Conservation (phyloP, 2,888 invertebrate species). For the Clepsis dumicolana region DNA sequence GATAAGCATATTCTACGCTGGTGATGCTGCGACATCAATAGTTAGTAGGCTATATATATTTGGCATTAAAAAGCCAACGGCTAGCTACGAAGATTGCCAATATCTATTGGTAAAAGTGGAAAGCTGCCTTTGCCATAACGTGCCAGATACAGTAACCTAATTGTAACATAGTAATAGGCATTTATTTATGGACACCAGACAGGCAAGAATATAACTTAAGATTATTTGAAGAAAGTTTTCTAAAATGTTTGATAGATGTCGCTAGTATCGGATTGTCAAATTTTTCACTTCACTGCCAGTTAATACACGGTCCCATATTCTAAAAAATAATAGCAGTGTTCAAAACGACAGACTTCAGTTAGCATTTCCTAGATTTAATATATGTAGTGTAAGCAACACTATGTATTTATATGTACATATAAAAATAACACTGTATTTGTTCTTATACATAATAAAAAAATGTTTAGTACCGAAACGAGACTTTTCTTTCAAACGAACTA, state of each 20-base stretch:
- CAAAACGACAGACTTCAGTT: conserved; percentile 25
- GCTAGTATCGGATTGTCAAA: conserved; percentile 19
- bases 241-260: conserved; percentile 28
- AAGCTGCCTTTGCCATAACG: conserved; percentile 41
- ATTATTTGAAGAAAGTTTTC: conserved; percentile 4
- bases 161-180: conserved; percentile 9
- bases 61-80: too few relatives aligned
- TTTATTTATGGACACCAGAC: conserved; percentile 18
- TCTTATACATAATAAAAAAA: conserved; percentile 43
- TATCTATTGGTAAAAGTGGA: too few relatives aligned
- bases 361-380: conserved; percentile 37
- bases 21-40: too few relatives aligned
- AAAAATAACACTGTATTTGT: conserved; percentile 41
- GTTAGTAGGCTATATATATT: too few relatives aligned
- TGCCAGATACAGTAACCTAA: conserved; percentile 37
- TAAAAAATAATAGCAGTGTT: conserved; percentile 14
- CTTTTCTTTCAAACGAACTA: neutral
- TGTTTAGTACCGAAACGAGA: conserved; percentile 44
- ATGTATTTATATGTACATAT: conserved; percentile 44
- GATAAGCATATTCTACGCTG: too few relatives aligned
- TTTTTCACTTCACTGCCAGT: conserved; percentile 26
- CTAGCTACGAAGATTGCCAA: too few relatives aligned
- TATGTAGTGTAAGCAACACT: conserved; percentile 33
- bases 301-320: conserved; percentile 1
- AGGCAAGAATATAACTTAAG: conserved; percentile 4